Evolutionary conservation across 2,797 vertebrate genomes (phyloP).

Genomic region (Pseudochromis fuscus): DNA sequence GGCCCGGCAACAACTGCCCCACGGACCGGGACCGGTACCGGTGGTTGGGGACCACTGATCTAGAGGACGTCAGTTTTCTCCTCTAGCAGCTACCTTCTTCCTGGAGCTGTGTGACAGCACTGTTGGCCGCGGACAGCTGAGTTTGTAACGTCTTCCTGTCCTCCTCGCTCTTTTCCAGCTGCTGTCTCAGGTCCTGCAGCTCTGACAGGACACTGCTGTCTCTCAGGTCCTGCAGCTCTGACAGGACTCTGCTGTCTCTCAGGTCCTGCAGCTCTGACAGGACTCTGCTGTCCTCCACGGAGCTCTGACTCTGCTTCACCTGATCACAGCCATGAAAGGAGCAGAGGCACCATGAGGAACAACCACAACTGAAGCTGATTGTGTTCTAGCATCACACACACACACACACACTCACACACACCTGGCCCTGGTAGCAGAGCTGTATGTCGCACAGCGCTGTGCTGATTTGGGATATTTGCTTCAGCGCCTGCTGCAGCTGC

Average conservation of each 20-base stretch:
- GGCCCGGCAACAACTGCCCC: no score
- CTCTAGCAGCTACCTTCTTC: conserved; percentile 76
- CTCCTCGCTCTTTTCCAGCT: conserved; percentile 66
- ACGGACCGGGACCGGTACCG: no score
- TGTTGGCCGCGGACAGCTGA: conserved; percentile 68
- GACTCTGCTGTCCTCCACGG: conserved; percentile 33
- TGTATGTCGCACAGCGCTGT: conserved; percentile 77
- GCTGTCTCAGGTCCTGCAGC: no score
- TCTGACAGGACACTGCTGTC: no score
- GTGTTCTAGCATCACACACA: no score
- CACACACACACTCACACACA: conserved; percentile 17
- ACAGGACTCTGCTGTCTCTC: no score
- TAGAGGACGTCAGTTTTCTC: no score
- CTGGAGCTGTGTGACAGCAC: conserved; percentile 62
- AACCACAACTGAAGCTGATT: no score
- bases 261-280: conserved; percentile 72
- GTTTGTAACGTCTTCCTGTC: conserved; percentile 64
- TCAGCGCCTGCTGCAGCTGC: conserved; percentile 82
- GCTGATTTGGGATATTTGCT: conserved; percentile 78
- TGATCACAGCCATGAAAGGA: conserved; percentile 23
- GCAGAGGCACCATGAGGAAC: no score
- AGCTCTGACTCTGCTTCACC: conserved; percentile 66
- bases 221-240: no score
- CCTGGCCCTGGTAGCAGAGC: conserved; percentile 74
- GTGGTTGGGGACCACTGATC: no score